phyloP scores from a whole-genome alignment of 2,113 vertebrate genomes.

The Oxygymnocypris stewartii region DNA sequence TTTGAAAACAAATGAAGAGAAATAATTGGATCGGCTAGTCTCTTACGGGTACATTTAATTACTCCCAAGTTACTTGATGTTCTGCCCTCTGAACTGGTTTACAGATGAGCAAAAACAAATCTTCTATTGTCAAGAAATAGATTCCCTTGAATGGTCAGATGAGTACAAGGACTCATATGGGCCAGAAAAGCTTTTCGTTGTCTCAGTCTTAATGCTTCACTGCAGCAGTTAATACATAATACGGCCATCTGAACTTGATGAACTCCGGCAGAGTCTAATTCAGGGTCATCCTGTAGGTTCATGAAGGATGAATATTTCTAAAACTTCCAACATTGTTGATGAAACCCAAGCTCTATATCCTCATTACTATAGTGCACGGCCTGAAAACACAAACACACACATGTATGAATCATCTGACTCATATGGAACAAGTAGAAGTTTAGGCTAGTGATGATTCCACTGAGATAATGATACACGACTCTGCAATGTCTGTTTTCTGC shows the following conservation, averaged over 20 bases:
- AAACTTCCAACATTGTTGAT: conserved; percentile 1
- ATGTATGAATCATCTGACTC: conserved; percentile 2
- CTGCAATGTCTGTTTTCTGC: conserved; percentile 14
- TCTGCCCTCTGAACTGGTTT: conserved; percentile 10
- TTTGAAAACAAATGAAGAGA: conserved; percentile 17
- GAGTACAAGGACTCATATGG: not conserved
- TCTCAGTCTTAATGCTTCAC: conserved; percentile 4
- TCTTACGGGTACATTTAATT: conserved; percentile 10
- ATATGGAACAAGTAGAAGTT: conserved; percentile 13
- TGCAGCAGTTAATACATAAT: conserved; percentile 1
- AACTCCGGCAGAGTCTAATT: not conserved
- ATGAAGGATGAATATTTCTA: not conserved
- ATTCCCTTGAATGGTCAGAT: conserved; percentile 14
- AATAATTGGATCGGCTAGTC: conserved; percentile 13
- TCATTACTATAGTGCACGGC: conserved; percentile 50
- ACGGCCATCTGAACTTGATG: not conserved
- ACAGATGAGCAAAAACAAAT: conserved; percentile 27
- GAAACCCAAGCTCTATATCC: conserved; percentile 58
- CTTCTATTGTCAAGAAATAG: conserved; percentile 1
- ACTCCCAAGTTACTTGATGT: conserved; percentile 28
- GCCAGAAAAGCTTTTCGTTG: conserved; percentile 15
- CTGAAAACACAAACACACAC: conserved; percentile 26
- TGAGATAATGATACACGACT: conserved; percentile 15
- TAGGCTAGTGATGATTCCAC: not conserved
- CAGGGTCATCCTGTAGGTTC: not conserved